phyloP scores from a whole-genome alignment of 64 coral and sea anemone genomes.

The Trachythela sp. region DNA sequence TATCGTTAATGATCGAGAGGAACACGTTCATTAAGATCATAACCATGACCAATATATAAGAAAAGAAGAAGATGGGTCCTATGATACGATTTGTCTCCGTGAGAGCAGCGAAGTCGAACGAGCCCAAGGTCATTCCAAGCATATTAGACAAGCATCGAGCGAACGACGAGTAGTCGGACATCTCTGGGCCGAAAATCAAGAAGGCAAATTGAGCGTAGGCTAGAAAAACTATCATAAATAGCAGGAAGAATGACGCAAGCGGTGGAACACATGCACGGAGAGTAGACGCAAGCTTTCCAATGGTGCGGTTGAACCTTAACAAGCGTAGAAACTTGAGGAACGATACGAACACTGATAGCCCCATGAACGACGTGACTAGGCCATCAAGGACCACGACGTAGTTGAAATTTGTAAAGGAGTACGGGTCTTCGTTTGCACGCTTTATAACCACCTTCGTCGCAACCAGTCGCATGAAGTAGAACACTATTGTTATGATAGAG shows the following conservation, averaged over 20 bases:
- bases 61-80: slow-evolving; percentile 63
- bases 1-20: slow-evolving; percentile 50
- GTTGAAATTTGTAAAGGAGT: slow-evolving; percentile 58
- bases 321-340: slow-evolving; percentile 57
- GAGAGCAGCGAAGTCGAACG: slow-evolving; percentile 45
- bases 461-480: slow-evolving; percentile 58
- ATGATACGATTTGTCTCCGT: slow-evolving; percentile 41
- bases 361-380: slow-evolving; percentile 35
- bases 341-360: slow-evolving; percentile 46
- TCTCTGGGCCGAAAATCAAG: slow-evolving; percentile 23
- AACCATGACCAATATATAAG: slow-evolving; percentile 44
- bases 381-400: slow-evolving; percentile 65
- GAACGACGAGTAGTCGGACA: slow-evolving; percentile 47
- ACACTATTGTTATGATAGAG: slow-evolving; percentile 58
- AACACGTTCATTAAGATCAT: slow-evolving; percentile 62
- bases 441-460: slow-evolving; percentile 49
- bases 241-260: slow-evolving; percentile 46
- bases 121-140: slow-evolving; percentile 38
- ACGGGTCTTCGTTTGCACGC: slow-evolving; percentile 35
- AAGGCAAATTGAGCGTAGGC: slow-evolving; percentile 50
- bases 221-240: slow-evolving; percentile 49
- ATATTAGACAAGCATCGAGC: neutral
- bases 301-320: slow-evolving; percentile 48
- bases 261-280: slow-evolving; percentile 25
- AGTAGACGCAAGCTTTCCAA: slow-evolving; percentile 24